Evolutionary conservation across 2,797 vertebrate species (phyloP).

Genomic region (Pangasius macronema): DNA sequence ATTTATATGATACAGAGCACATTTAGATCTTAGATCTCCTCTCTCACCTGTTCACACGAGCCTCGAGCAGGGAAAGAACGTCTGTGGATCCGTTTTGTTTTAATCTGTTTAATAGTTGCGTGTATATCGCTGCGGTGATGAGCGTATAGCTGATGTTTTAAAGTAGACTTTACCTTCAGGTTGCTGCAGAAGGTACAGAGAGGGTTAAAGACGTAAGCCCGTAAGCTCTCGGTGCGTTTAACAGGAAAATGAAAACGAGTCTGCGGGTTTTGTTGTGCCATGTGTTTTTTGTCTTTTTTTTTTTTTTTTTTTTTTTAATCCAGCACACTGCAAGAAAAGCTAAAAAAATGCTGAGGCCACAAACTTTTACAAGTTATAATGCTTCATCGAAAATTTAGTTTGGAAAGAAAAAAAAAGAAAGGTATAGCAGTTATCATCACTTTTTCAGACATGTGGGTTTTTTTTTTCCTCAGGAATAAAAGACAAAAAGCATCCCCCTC

Average conservation of each 20-base stretch:
- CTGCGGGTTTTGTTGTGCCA: not conserved
- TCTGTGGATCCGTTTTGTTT: not conserved
- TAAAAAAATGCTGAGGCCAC: slow-evolving; percentile 29
- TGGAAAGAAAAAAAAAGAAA: not conserved
- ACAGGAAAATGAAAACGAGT: slow-evolving; percentile 3
- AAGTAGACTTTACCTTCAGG: not conserved
- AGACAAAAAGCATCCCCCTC: not conserved
- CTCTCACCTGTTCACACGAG: not conserved
- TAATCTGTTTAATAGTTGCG: too few species aligned
- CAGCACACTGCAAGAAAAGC: slow-evolving; percentile 4
- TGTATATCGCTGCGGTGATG: not conserved
- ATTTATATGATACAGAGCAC: not conserved
- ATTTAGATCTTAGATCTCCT: not conserved
- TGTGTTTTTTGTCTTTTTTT: slow-evolving; percentile 9
- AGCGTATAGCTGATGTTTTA: not conserved
- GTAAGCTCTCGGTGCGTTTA: not conserved
- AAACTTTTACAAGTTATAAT: not conserved
- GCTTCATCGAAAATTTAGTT: slow-evolving; percentile 19
- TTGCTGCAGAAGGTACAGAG: not conserved
- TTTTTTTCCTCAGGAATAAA: not conserved
- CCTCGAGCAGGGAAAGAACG: not conserved
- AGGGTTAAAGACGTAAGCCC: not conserved
- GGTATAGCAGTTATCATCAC: slow-evolving; percentile 13
- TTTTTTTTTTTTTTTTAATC: slow-evolving; percentile 6
- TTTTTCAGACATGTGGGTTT: not conserved